A percentile compares a stretch with the other conserved stretches of the same genome.
These are phyloP conservation scores for Neodontobutis hainanensis DNA, from an alignment of 2,113 vertebrate genomes.

Conservation along the genomic window DNA sequence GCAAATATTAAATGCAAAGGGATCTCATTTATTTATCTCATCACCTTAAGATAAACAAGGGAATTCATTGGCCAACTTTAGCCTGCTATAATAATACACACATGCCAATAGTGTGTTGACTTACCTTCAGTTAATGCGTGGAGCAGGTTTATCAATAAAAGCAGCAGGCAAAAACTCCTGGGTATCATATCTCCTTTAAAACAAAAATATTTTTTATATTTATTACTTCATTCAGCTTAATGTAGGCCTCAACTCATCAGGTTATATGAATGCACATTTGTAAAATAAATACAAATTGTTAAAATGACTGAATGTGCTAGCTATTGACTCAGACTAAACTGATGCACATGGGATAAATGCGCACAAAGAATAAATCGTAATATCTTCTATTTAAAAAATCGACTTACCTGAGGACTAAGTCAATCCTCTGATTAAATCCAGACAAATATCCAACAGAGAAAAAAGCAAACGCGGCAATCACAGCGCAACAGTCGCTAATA, in stretches of 20 bases:
- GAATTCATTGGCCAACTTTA: background rate
- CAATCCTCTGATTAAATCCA: conserved; percentile 5
- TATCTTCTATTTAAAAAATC: too few species aligned
- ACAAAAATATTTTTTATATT: conserved; percentile 41
- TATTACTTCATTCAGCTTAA: background rate
- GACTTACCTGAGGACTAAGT: conserved; percentile 59
- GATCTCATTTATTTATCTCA: too few species aligned
- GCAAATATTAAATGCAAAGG: too few species aligned
- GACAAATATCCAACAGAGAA: conserved; percentile 47
- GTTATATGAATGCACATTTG: too few species aligned
- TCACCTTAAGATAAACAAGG: background rate
- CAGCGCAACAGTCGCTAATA: conserved; percentile 2
- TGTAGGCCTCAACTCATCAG: background rate
- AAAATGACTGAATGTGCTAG: too few species aligned
- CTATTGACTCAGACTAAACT: too few species aligned
- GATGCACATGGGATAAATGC: too few species aligned
- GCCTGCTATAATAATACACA: background rate
- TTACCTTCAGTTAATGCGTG: conserved; percentile 83
- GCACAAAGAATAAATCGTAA: too few species aligned
- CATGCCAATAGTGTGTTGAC: conserved; percentile 10
- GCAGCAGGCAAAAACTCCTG: conserved; percentile 79
- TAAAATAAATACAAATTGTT: too few species aligned
- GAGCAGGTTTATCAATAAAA: conserved; percentile 76
- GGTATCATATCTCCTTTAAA: conserved; percentile 84
- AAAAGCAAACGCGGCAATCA: background rate